A percentile compares a stretch with the other conserved stretches of the same genome.
phyloP scores from a whole-genome alignment of 2,888 invertebrate species.

The Napeogenes inachia region DNA sequence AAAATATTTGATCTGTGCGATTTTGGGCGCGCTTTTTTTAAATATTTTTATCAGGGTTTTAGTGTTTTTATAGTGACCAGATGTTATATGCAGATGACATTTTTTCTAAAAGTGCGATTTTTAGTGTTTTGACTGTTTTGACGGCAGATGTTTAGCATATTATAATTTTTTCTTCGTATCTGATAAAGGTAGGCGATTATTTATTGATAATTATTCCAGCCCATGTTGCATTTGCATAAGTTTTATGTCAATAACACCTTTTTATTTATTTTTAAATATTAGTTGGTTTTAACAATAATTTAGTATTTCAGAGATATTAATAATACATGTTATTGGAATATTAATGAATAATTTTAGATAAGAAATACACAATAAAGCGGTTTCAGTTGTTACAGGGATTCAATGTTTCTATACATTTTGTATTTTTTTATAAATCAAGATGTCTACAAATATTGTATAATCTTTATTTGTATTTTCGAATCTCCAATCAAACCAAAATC shows the following conservation, averaged over 20 bases:
- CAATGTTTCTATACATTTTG: too few species aligned
- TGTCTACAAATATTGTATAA: too few species aligned
- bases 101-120: slow-evolving; percentile 70
- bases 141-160: slow-evolving; percentile 68
- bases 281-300: not conserved
- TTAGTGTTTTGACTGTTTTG: slow-evolving; percentile 68
- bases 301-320: not conserved
- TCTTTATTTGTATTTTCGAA: too few species aligned
- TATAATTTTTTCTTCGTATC: slow-evolving; percentile 14
- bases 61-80: slow-evolving; percentile 65
- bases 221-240: slow-evolving; percentile 6
- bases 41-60: slow-evolving; percentile 42
- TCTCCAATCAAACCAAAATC: too few species aligned
- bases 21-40: slow-evolving; percentile 55
- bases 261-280: not conserved
- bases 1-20: slow-evolving; percentile 52
- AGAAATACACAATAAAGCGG: too few species aligned
- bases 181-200: slow-evolving; percentile 8
- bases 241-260: slow-evolving; percentile 1
- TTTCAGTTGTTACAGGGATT: too few species aligned
- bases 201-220: slow-evolving; percentile 10
- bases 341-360: too few species aligned
- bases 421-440: too few species aligned
- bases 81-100: slow-evolving; percentile 76
- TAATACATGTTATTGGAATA: not conserved